Conservation (phyloP, 1,140 invertebrate species). For the Hylaeus volcanicus region DNA sequence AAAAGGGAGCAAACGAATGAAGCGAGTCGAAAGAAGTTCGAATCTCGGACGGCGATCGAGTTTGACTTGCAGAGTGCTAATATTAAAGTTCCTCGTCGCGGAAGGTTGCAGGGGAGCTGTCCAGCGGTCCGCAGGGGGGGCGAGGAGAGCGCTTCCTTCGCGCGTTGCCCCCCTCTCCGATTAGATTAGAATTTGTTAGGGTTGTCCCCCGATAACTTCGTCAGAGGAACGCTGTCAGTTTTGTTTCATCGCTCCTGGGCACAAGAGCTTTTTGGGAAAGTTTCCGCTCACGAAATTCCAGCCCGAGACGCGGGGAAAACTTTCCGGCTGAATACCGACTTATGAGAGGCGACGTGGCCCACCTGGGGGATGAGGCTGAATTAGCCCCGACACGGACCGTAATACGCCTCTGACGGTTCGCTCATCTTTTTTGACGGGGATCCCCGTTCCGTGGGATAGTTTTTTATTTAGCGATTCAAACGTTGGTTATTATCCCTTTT, state of each 20-base stretch:
- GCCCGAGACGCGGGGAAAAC: constrained; percentile 42
- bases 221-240: constrained; percentile 61
- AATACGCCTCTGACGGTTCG: constrained; percentile 12
- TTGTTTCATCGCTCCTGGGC: constrained; percentile 63
- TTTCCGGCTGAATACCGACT: constrained; percentile 52
- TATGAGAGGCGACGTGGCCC: constrained; percentile 29
- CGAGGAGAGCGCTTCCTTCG: constrained; percentile 7
- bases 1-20: neutral
- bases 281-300: constrained; percentile 56
- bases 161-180: constrained; percentile 31
- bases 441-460: neutral
- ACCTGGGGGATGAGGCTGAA: constrained; percentile 12
- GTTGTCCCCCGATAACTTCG: constrained; percentile 59
- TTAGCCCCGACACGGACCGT: constrained; percentile 15
- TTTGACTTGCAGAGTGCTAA: constrained; percentile 71
- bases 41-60: constrained; percentile 57
- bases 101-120: neutral
- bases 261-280: constrained; percentile 55
- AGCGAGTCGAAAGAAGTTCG: constrained; percentile 59
- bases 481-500: neutral
- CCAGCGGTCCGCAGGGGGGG: constrained; percentile 14
- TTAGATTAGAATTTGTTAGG: constrained; percentile 71
- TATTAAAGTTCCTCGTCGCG: constrained; percentile 63
- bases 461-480: neutral
- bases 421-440: constrained; percentile 13